These are phyloP conservation scores for Metallyticus violacea DNA, from an alignment of 2,888 invertebrate genomes.

Conservation along the genomic window DNA sequence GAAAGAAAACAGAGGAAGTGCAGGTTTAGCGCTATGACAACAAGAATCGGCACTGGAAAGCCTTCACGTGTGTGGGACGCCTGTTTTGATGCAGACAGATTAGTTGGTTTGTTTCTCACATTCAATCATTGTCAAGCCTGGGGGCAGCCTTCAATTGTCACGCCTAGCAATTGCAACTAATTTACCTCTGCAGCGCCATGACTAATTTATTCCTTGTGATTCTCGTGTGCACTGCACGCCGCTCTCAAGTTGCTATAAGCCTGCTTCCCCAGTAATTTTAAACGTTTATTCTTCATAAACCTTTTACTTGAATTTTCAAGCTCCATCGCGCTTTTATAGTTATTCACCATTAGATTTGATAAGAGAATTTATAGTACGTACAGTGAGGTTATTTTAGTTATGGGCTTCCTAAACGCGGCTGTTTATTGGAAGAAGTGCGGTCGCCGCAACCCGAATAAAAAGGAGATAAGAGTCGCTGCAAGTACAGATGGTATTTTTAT, in stretches of 20 bases:
- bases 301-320: no score
- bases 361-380: no score
- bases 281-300: no score
- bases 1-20: not conserved
- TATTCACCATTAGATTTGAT: no score
- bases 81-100: not conserved
- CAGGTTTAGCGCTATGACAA: not conserved
- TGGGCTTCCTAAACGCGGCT: no score
- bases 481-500: no score
- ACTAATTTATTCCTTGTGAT: not conserved
- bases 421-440: no score
- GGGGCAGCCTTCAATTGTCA: not conserved
- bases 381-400: no score
- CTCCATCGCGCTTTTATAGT: no score
- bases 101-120: not conserved
- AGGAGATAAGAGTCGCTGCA: no score
- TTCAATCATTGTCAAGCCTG: not conserved
- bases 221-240: not conserved
- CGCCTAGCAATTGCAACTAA: not conserved
- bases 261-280: not conserved
- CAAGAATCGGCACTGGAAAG: not conserved
- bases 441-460: no score
- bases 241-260: no score
- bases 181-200: not conserved
- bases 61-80: not conserved